phyloP scores from a whole-genome alignment of 2,797 vertebrate genomes.

The Sebastes steindachneri region DNA sequence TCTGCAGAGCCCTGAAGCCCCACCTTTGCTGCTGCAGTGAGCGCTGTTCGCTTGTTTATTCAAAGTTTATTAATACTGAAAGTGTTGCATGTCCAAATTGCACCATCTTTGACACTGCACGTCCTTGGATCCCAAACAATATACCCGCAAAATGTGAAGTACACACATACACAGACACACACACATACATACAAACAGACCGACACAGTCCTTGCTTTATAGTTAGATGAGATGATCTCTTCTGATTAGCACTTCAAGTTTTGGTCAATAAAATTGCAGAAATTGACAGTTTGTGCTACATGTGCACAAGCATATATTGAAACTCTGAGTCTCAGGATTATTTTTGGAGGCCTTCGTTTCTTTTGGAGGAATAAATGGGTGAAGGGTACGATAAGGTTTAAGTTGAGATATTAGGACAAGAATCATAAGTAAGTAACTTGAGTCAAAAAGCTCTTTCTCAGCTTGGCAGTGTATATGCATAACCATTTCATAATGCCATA shows the following conservation, averaged over 20 bases:
- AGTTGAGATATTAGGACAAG: neutral
- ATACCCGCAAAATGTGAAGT: neutral
- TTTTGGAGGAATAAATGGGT: neutral
- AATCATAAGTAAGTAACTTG: neutral
- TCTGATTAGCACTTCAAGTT: neutral
- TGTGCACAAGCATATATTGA: neutral
- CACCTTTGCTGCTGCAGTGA: no score
- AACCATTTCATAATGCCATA: slow-evolving; percentile 19
- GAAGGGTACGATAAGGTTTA: neutral
- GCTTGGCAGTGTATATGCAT: neutral
- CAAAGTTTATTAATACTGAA: neutral
- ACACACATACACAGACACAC: neutral
- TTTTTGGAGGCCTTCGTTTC: neutral
- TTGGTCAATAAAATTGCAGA: neutral
- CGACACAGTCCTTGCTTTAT: neutral
- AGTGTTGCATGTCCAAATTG: neutral
- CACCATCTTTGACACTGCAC: neutral
- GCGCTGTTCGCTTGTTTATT: no score
- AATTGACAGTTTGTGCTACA: neutral
- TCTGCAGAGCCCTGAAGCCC: no score
- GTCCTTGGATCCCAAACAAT: neutral
- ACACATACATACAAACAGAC: neutral
- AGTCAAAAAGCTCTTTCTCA: neutral
- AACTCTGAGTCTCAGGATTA: neutral
- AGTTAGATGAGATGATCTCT: neutral